Conservation (phyloP, 1,140 invertebrate genomes). For the Magallana angulata region DNA sequence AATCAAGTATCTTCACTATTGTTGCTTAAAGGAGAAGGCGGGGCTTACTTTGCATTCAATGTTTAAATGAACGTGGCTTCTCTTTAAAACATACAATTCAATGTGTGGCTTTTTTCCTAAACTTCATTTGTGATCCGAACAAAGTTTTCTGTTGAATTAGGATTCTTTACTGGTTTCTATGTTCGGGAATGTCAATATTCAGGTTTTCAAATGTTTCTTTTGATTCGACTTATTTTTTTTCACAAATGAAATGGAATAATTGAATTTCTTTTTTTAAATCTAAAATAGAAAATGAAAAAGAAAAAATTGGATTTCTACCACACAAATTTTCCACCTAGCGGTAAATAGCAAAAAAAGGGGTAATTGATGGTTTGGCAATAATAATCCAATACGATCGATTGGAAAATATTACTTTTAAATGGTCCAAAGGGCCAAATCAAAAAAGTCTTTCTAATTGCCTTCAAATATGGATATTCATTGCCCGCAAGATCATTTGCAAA, state of each 20-base stretch:
- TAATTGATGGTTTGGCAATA: conserved; percentile 24
- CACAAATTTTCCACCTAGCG: conserved; percentile 4
- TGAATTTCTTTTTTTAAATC: conserved; percentile 27
- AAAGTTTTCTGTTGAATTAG: conserved; percentile 30
- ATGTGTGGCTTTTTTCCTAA: conserved; percentile 27
- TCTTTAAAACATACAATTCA: conserved; percentile 21
- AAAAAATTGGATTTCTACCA: conserved; percentile 36
- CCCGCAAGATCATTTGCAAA: conserved; percentile 30
- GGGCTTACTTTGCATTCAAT: conserved; percentile 12
- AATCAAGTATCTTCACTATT: conserved; percentile 33
- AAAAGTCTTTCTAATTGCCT: conserved; percentile 15
- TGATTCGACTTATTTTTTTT: background rate
- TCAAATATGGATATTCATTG: conserved; percentile 8
- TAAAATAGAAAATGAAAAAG: conserved; percentile 14
- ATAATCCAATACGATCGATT: conserved; percentile 25
- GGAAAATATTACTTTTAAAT: conserved; percentile 13
- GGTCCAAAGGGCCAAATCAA: conserved; percentile 1
- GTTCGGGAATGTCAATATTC: conserved; percentile 28
- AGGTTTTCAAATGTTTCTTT: conserved; percentile 28
- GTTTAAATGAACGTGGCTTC: conserved; percentile 33
- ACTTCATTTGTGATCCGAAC: conserved; percentile 13
- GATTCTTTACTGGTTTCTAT: conserved; percentile 14
- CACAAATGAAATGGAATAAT: conserved; percentile 32
- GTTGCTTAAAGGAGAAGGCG: background rate
- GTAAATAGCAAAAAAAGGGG: conserved; percentile 8